Evolutionary conservation across 1,140 invertebrate species (phyloP).

Genomic region (Drosophila tristis): DNA sequence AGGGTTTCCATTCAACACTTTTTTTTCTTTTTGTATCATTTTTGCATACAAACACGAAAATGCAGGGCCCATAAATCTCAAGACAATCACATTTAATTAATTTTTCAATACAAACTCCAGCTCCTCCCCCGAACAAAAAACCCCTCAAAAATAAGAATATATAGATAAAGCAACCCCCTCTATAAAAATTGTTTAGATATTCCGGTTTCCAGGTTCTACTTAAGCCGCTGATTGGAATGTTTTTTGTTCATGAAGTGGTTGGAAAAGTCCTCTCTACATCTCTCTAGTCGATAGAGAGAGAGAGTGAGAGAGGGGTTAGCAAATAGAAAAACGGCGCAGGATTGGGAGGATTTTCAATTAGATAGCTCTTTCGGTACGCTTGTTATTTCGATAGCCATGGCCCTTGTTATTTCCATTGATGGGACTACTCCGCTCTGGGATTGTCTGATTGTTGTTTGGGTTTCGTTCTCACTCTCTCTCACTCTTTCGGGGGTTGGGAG

Average conservation of each 20-base stretch:
- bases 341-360: conserved; percentile 76
- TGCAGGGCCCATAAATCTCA: conserved; percentile 59
- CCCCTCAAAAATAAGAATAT: conserved; percentile 7
- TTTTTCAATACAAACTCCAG: conserved; percentile 57
- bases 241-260: conserved; percentile 53
- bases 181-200: conserved; percentile 41
- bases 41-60: conserved; percentile 43
- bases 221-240: conserved; percentile 81
- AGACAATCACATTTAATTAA: conserved; percentile 81
- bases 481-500: conserved; percentile 14
- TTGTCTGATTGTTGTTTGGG: conserved; percentile 26
- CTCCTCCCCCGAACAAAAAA: conserved; percentile 21
- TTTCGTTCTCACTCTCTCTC: not conserved
- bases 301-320: conserved; percentile 34
- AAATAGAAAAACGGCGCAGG: conserved; percentile 27
- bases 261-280: conserved; percentile 16
- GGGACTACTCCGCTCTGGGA: conserved; percentile 6
- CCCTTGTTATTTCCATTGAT: conserved; percentile 1
- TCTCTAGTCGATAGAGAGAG: conserved; percentile 15
- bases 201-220: conserved; percentile 38
- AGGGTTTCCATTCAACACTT: too few species aligned
- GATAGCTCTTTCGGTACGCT: conserved; percentile 53
- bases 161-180: conserved; percentile 31
- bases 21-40: not conserved
- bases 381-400: conserved; percentile 41